Evolutionary conservation across 1,140 invertebrate species (phyloP).

Genomic region (Dinothrombium tinctorium): DNA sequence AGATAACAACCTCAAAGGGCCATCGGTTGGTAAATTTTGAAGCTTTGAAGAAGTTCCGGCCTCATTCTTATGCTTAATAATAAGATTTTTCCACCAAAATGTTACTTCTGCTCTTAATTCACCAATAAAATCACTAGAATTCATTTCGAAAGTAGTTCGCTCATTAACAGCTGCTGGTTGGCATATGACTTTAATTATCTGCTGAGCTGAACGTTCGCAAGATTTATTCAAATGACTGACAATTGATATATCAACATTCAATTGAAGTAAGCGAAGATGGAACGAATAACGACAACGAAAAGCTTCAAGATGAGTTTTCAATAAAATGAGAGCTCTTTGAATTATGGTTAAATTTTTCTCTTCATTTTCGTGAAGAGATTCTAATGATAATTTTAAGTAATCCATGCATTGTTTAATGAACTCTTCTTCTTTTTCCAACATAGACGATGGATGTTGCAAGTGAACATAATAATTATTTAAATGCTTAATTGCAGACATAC

Average conservation of each 20-base stretch:
- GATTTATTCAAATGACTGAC: slow-evolving; percentile 35
- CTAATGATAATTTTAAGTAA: slow-evolving; percentile 51
- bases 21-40: background rate
- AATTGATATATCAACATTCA: slow-evolving; percentile 45
- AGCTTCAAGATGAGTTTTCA: slow-evolving; percentile 76
- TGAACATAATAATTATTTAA: slow-evolving; percentile 79
- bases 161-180: slow-evolving; percentile 56
- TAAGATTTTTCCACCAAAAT: slow-evolving; percentile 52
- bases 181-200: slow-evolving; percentile 42
- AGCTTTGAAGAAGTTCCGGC: slow-evolving; percentile 1
- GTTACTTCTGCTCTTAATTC: slow-evolving; percentile 74
- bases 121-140: slow-evolving; percentile 56
- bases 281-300: slow-evolving; percentile 65
- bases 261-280: slow-evolving; percentile 54
- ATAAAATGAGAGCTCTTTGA: slow-evolving; percentile 54
- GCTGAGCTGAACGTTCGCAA: slow-evolving; percentile 28
- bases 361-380: slow-evolving; percentile 36
- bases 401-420: slow-evolving; percentile 67
- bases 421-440: slow-evolving; percentile 62
- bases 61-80: slow-evolving; percentile 1
- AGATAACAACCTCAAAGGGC: slow-evolving; percentile 7
- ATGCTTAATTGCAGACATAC: slow-evolving; percentile 75
- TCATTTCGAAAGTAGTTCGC: slow-evolving; percentile 40
- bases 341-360: slow-evolving; percentile 63
- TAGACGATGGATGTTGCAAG: background rate